Conservation (phyloP, 2,113 vertebrate species). For the Pyrgilauda ruficollis region DNA sequence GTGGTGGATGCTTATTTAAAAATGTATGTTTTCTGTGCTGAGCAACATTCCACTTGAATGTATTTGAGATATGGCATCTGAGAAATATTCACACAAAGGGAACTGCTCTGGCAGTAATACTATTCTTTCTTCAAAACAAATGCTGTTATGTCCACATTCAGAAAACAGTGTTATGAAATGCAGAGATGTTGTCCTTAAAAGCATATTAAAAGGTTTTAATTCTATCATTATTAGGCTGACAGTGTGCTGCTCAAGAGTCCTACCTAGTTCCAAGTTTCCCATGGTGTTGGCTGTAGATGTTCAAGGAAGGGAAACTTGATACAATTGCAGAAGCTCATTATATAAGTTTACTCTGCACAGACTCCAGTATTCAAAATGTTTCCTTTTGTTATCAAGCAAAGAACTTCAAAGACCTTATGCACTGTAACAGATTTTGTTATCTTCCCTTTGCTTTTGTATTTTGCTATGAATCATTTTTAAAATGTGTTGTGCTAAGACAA, state of each 20-base stretch:
- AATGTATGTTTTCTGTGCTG: background rate
- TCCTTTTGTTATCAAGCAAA: background rate
- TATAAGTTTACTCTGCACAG: background rate
- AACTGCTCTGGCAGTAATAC: background rate
- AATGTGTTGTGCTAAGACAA: conserved; percentile 37
- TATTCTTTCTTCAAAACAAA: background rate
- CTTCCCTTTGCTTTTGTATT: conserved; percentile 43
- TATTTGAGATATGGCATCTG: background rate
- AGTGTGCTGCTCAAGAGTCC: background rate
- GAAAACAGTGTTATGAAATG: background rate
- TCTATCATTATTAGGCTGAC: background rate
- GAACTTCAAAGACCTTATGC: conserved; percentile 14
- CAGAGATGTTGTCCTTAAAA: background rate
- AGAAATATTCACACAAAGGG: background rate
- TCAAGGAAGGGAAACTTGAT: background rate
- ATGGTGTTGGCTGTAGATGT: background rate
- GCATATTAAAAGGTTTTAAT: background rate
- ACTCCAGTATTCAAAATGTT: background rate
- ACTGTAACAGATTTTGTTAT: conserved; percentile 55
- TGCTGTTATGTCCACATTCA: background rate
- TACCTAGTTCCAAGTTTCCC: background rate
- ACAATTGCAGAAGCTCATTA: background rate
- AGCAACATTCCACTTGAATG: background rate
- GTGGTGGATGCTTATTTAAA: background rate
- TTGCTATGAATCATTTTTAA: conserved; percentile 66